Percentiles rank a stretch among this genome's conserved stretches.
Evolutionary conservation across 2,888 invertebrate species (phyloP).

Genomic region (Callosobruchus maculatus): DNA sequence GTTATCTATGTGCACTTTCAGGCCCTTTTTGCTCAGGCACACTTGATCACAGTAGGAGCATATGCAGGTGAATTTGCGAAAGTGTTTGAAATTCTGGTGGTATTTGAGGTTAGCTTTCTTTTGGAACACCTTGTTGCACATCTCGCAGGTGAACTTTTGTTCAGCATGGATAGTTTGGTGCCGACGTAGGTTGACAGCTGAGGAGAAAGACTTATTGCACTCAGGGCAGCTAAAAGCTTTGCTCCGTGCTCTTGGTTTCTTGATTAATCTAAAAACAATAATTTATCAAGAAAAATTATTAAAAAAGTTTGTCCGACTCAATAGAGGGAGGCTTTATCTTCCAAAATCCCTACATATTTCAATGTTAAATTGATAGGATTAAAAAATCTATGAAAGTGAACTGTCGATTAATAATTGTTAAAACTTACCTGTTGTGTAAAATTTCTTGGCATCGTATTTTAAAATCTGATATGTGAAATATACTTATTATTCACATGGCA

Average conservation of each 20-base stretch:
- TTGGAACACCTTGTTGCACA: constrained; percentile 6
- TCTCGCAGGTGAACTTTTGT: constrained; percentile 1
- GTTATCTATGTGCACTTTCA: constrained; percentile 7
- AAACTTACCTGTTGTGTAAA: too few relatives aligned
- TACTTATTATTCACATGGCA: too few relatives aligned
- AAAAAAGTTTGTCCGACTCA: too few relatives aligned
- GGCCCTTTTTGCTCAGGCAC: neutral
- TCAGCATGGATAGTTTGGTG: neutral
- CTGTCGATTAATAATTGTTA: too few relatives aligned
- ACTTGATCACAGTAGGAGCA: constrained; percentile 3
- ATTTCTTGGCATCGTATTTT: too few relatives aligned
- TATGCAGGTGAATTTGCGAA: constrained; percentile 5
- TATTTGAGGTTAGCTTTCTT: constrained; percentile 50
- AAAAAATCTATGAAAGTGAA: too few relatives aligned
- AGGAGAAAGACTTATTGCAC: neutral
- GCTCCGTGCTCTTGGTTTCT: neutral
- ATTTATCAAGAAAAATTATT: neutral
- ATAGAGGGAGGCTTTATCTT: too few relatives aligned
- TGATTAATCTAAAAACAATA: neutral
- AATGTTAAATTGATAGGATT: too few relatives aligned
- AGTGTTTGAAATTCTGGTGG: constrained; percentile 44
- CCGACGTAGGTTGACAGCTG: neutral
- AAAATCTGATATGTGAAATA: too few relatives aligned
- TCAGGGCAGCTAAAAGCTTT: neutral
- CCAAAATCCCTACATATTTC: too few relatives aligned